A percentile compares a stretch with the other conserved stretches of the same genome.
Conservation (phyloP, 2,888 invertebrate species). For the Microctonus aethiopoides region DNA sequence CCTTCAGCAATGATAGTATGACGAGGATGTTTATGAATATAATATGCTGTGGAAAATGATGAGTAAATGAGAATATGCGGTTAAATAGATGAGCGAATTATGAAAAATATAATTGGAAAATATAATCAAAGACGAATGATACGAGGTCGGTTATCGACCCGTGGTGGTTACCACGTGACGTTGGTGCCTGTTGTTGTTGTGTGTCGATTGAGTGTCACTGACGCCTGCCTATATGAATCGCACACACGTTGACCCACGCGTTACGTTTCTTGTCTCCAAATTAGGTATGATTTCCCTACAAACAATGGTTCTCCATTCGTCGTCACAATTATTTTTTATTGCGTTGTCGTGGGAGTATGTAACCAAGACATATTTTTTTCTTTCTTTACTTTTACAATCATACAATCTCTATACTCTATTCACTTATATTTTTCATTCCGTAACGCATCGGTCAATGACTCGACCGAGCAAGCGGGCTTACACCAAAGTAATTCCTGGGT, state of each 20-base stretch:
- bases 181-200: not conserved
- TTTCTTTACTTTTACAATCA: not conserved
- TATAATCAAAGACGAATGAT: conserved; percentile 16
- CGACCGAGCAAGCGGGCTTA: conserved; percentile 2
- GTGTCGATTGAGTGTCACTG: conserved; percentile 40
- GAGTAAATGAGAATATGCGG: not conserved
- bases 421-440: not conserved
- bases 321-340: conserved; percentile 9
- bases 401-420: not conserved
- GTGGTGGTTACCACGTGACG: conserved; percentile 25
- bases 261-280: conserved; percentile 52
- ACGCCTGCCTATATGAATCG: conserved; percentile 49
- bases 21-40: too few relatives aligned
- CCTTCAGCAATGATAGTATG: too few relatives aligned
- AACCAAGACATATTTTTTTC: conserved; percentile 40
- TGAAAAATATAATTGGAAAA: conserved; percentile 20
- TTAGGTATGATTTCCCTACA: conserved; percentile 61
- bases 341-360: not conserved
- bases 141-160: conserved; percentile 34
- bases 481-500: conserved; percentile 31
- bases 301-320: conserved; percentile 54
- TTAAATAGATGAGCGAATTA: not conserved
- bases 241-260: conserved; percentile 53
- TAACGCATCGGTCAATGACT: conserved; percentile 4
- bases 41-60: not conserved